Evolutionary conservation across 2,888 invertebrate genomes (phyloP).

Genomic region (Campoletis raptor): DNA sequence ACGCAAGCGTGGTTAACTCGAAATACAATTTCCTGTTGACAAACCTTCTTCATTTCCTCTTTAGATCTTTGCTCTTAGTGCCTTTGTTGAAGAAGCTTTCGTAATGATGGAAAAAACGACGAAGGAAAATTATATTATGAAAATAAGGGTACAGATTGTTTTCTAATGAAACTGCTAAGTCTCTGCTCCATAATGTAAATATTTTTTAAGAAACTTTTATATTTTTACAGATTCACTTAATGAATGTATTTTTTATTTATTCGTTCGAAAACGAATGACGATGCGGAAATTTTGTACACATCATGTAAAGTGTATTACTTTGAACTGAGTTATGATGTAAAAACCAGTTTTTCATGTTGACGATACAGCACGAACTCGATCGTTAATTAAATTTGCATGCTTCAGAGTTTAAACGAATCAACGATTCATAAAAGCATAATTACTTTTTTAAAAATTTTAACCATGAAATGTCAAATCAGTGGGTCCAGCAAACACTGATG

Average conservation of each 20-base stretch:
- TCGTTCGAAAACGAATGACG: not conserved
- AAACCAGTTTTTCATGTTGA: not conserved
- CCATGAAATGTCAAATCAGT: not conserved
- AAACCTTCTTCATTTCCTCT: constrained; percentile 24
- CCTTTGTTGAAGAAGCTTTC: not conserved
- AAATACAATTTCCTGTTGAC: constrained; percentile 41
- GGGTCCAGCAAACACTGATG: not conserved
- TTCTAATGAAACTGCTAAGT: not conserved
- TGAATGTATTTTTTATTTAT: too few species aligned
- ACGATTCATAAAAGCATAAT: not conserved
- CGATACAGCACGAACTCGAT: not conserved
- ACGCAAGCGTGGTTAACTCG: constrained; percentile 10
- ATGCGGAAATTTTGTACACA: not conserved
- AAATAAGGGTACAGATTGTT: not conserved
- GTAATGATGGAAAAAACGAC: not conserved
- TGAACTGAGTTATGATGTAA: not conserved
- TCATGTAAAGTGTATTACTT: too few species aligned
- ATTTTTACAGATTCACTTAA: not conserved
- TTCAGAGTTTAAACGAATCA: not conserved
- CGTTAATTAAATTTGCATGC: constrained; percentile 17
- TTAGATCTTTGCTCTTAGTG: not conserved
- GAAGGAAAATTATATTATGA: not conserved
- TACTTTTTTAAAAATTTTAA: not conserved
- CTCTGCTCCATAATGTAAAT: too few species aligned
- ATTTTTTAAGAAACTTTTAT: too few species aligned